Percentiles rank a stretch among this genome's conserved stretches.
phyloP scores from a whole-genome alignment of 1,140 invertebrate genomes.

The Procambarus virginalis region DNA sequence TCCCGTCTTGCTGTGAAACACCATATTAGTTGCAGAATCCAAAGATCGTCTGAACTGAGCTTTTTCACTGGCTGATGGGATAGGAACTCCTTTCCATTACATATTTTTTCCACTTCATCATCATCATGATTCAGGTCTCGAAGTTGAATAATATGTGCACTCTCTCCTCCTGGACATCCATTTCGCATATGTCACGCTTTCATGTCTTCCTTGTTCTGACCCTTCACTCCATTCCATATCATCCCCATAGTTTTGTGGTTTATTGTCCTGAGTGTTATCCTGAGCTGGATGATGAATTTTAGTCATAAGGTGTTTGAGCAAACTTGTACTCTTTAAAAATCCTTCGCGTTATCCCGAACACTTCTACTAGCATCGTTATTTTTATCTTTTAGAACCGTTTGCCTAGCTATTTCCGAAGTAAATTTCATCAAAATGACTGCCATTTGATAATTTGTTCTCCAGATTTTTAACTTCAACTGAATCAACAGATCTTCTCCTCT shows the following conservation, averaged over 20 bases:
- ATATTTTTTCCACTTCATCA: slow-evolving; percentile 57
- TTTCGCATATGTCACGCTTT: slow-evolving; percentile 20
- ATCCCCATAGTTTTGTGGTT: slow-evolving; percentile 1
- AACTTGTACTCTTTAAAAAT: slow-evolving; percentile 55
- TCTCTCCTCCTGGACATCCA: slow-evolving; percentile 19
- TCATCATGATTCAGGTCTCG: slow-evolving; percentile 18
- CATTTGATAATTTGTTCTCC: background rate
- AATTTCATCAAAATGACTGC: slow-evolving; percentile 9
- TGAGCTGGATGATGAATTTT: slow-evolving; percentile 45
- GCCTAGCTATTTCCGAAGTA: background rate
- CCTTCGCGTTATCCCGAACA: slow-evolving; percentile 47
- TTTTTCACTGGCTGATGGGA: slow-evolving; percentile 66
- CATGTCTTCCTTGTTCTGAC: slow-evolving; percentile 1
- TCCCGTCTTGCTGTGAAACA: slow-evolving; percentile 85
- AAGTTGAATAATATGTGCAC: background rate
- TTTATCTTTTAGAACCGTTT: background rate
- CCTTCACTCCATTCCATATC: slow-evolving; percentile 28
- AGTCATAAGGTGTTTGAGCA: slow-evolving; percentile 66
- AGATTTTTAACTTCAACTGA: background rate
- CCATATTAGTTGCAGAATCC: slow-evolving; percentile 87
- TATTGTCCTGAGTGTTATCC: slow-evolving; percentile 56
- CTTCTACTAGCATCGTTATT: background rate
- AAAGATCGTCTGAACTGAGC: slow-evolving; percentile 84
- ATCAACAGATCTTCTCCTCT: slow-evolving; percentile 7
- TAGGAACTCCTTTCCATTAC: slow-evolving; percentile 54